Evolutionary conservation across 2,113 vertebrate species (phyloP), one percentile per base, ranked within the genome.

Genomic region (Orthonyx spaldingii): DNA sequence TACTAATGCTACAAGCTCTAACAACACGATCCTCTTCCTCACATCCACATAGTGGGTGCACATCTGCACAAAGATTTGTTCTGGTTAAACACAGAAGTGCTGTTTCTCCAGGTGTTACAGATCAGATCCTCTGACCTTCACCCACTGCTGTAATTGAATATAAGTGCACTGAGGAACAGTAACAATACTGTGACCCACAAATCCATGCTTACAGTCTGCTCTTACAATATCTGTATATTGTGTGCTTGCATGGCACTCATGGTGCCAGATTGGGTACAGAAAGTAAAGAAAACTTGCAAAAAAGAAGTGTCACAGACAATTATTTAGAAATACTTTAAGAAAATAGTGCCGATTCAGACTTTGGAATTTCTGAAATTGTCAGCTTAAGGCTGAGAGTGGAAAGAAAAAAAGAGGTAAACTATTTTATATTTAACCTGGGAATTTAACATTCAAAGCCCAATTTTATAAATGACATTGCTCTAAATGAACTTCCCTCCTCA

Each of bases 351-450:
- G 35, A 55, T 65, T 81, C 80, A 53, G 33, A 56, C 52, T 82
- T 24, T 10, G 30, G 57, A 50, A 69, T 78, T 85, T 87, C 39
- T 89, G 28, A 72, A 57, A 89, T 94, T 89, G 71, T 85, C 69
- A 93, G 26, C 16, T 89, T 93, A 92, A 93, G 35, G 10, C 13
- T 88, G 30, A 81, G 16, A 16, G 1, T 37, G 30, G 22, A 1
- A 4, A 20, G 47, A 53, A 49, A 53, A 78, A 71, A 76, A 61
- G 71, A 82, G 4, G 20, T 28, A 75, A 79, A 65, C 22, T 61
- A 46, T 93, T 92, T 89, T 77, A 77, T 84, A 74, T 95, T 93
- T 95, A 94, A 90, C 32, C 26, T 52, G 72, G 70, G 60, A 89
- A 72, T 92, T 93, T 85, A 87, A 41, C 46, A 89, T 47, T 57